phyloP scores from a whole-genome alignment of 2,888 invertebrate species.

The Drosophila mulleri region DNA sequence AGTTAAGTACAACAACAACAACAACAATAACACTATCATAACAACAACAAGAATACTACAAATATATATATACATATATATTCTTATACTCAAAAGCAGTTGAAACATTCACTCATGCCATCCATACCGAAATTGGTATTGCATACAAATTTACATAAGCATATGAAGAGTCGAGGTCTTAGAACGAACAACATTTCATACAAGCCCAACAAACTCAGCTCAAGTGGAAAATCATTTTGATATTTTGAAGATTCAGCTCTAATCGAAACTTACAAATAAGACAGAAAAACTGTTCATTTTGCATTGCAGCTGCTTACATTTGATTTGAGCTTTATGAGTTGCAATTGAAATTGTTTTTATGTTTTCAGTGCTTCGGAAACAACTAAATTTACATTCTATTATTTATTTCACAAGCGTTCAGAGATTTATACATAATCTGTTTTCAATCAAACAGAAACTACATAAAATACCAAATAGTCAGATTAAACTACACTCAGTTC shows the following conservation, averaged over 20 bases:
- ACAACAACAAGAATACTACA: conserved; percentile 31
- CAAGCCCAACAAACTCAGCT: conserved; percentile 9
- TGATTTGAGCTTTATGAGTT: conserved; percentile 20
- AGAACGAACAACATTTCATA: conserved; percentile 1
- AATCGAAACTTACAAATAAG: background rate
- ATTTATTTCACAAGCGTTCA: conserved; percentile 27
- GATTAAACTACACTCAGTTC: conserved; percentile 41
- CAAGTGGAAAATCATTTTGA: conserved; percentile 27
- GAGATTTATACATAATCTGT: conserved; percentile 6
- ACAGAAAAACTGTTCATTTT: conserved; percentile 1
- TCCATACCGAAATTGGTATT: conserved; percentile 12
- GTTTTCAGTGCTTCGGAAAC: background rate
- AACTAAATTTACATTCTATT: conserved; percentile 5
- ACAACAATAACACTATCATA: conserved; percentile 30
- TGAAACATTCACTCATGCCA: conserved; percentile 28
- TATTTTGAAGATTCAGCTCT: conserved; percentile 38
- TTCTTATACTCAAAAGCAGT: conserved; percentile 5
- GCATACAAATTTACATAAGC: conserved; percentile 3
- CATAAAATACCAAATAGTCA: conserved; percentile 29
- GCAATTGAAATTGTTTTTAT: conserved; percentile 1
- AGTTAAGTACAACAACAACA: conserved; percentile 44
- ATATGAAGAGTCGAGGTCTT: background rate
- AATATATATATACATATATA: background rate
- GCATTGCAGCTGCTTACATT: conserved; percentile 16
- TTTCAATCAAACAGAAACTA: conserved; percentile 29